These are phyloP conservation scores for Ptiloglossa arizonensis DNA, from an alignment of 1,140 invertebrate genomes.

Conservation along the genomic window DNA sequence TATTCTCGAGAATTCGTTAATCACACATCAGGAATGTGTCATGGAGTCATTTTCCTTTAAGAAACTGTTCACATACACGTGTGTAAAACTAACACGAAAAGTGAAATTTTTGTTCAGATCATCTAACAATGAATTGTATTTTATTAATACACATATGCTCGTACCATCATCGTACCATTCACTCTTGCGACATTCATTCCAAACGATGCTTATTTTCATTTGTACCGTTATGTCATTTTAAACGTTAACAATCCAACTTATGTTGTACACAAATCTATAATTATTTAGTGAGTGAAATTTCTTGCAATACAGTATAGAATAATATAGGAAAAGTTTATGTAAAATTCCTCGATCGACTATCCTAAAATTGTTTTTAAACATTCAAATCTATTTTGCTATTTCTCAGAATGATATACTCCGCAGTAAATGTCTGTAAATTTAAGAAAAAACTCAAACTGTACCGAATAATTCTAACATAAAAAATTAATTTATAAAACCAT, in stretches of 20 bases:
- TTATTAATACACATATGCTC: neutral
- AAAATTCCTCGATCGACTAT: neutral
- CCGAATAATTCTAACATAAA: neutral
- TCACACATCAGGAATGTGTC: neutral
- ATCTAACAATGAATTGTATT: neutral
- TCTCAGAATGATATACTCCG: too few species aligned
- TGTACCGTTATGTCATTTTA: constrained; percentile 25
- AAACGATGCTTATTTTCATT: constrained; percentile 24
- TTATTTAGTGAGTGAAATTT: neutral
- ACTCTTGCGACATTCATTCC: constrained; percentile 25
- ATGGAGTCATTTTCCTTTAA: neutral
- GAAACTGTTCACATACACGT: neutral
- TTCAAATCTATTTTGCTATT: neutral
- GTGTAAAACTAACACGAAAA: neutral
- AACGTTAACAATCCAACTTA: neutral
- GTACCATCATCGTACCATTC: constrained; percentile 8
- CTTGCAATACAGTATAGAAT: neutral
- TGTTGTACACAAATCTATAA: constrained; percentile 1
- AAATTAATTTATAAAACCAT: neutral
- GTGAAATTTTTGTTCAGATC: neutral
- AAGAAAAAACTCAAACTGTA: neutral
- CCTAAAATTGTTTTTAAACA: neutral
- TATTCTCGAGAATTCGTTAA: neutral
- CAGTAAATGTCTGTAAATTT: neutral
- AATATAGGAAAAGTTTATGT: neutral